Evolutionary conservation across 2,888 invertebrate species (phyloP), one percentile per base, ranked within the genome.

Genomic region (Eurytoma adleriae): DNA sequence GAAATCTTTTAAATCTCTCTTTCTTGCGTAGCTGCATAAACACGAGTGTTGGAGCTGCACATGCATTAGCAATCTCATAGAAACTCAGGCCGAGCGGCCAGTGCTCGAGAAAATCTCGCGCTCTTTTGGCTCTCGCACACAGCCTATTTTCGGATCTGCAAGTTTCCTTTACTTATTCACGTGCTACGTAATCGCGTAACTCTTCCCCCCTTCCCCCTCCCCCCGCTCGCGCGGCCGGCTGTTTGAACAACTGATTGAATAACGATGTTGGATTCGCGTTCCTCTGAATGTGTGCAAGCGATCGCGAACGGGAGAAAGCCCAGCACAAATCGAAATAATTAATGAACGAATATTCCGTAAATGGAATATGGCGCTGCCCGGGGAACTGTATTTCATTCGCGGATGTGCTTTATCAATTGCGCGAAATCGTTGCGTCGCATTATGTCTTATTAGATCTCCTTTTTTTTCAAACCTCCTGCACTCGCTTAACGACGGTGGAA

Each of bases 221-320:
- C 54, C 50, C 4, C 27, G 27, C 14, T n/a, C 18, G 59, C 57
- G 24, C 69, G 66, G 40, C 13, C 40, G 67, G 30, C 20, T 80
- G 52, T 80, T 80, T 73, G 80, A 72, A 73, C 69, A 80, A 80
- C 68, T 71, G 73, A 80, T 80, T 80, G 80, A 80, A 80, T 77
- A 77, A 69, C 68, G 54, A 57, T 48, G 72, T 48, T 71, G 68
- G 61, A 57, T 56, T 72, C 54, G 56, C 64, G 62, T 12, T 57
- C 24, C 52, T 59, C 27, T 40, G 62, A 2, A 18, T 27, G 27
- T 52, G 57, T 56, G 62, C 57, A 62, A 57, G 27, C 68, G 59
- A 79, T 73, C 68, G 72, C 24, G 59, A n/a, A 16, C 14, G 24
- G 48, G 40, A 18, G 61, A 62, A 70, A 64, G 67, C 48, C 14